Conservation (phyloP, 2,888 invertebrate species). For the Metalampra italica region DNA sequence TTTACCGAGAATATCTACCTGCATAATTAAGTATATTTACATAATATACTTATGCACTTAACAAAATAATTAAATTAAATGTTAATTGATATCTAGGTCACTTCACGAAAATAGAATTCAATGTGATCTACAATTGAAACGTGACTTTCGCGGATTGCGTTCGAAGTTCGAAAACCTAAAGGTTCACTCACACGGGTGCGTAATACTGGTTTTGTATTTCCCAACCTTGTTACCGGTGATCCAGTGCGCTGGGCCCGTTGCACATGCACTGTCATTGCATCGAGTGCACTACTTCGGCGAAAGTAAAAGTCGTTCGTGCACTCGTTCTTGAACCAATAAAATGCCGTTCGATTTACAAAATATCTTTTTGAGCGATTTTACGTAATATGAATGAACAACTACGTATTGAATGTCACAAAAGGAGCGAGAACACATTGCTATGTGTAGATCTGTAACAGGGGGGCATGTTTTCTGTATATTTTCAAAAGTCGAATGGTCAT, state of each 20-base stretch:
- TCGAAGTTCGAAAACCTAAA: background rate
- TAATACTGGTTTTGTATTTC: conserved; percentile 54
- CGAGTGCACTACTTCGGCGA: conserved; percentile 62
- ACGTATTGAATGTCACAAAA: background rate
- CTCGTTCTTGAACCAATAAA: conserved; percentile 31
- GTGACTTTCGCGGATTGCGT: conserved; percentile 3
- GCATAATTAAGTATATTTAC: no score
- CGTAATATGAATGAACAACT: conserved; percentile 6
- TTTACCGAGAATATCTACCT: no score
- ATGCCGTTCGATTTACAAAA: conserved; percentile 15
- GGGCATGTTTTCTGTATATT: no score
- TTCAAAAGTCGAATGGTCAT: no score
- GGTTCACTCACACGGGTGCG: conserved; percentile 29
- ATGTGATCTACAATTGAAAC: conserved; percentile 9
- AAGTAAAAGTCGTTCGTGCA: conserved; percentile 58
- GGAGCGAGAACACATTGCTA: no score
- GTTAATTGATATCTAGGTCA: background rate
- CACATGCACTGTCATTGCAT: conserved; percentile 37
- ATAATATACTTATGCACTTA: no score
- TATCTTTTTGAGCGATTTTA: conserved; percentile 13
- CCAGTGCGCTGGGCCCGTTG: conserved; percentile 61
- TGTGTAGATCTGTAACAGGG: no score
- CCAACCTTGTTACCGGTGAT: conserved; percentile 72
- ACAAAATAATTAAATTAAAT: background rate
- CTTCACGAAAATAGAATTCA: conserved; percentile 7